Conservation (phyloP, 2,888 invertebrate genomes). For the Rhogogaster chlorosoma region DNA sequence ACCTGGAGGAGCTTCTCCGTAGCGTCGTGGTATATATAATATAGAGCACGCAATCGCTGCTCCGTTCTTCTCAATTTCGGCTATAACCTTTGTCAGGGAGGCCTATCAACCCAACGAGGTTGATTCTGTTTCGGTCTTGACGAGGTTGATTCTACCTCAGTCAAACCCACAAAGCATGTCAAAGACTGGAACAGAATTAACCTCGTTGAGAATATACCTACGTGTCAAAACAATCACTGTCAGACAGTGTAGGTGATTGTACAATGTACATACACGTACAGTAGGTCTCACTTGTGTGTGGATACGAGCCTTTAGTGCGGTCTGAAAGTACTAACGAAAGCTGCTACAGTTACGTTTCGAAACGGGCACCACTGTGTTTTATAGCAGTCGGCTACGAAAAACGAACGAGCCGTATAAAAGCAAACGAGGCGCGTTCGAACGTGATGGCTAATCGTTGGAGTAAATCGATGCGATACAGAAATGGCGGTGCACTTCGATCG, state of each 20-base stretch:
- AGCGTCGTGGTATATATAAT: background rate
- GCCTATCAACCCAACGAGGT: background rate
- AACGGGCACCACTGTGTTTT: slow-evolving; percentile 11
- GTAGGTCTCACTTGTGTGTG: background rate
- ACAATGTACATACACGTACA: background rate
- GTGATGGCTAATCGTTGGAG: slow-evolving; percentile 21
- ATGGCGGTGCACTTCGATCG: slow-evolving; percentile 21
- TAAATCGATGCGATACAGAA: slow-evolving; percentile 17
- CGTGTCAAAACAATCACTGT: background rate
- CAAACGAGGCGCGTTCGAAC: slow-evolving; percentile 11
- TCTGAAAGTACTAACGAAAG: slow-evolving; percentile 10
- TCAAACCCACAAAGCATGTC: slow-evolving; percentile 1
- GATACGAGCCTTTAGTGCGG: slow-evolving; percentile 11
- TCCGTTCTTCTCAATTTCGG: background rate
- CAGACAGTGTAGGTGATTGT: background rate
- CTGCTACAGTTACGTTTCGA: background rate
- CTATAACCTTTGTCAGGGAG: background rate
- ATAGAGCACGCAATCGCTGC: background rate
- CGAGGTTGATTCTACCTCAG: background rate
- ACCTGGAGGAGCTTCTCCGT: background rate
- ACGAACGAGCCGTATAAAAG: slow-evolving; percentile 25
- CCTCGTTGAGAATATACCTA: background rate
- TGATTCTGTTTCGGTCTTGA: background rate
- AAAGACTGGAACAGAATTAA: background rate
- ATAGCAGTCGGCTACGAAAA: slow-evolving; percentile 2